Base-by-base conservation (phyloP, 2,888 invertebrate genomes). In the Nymphalis c-album region DNA sequence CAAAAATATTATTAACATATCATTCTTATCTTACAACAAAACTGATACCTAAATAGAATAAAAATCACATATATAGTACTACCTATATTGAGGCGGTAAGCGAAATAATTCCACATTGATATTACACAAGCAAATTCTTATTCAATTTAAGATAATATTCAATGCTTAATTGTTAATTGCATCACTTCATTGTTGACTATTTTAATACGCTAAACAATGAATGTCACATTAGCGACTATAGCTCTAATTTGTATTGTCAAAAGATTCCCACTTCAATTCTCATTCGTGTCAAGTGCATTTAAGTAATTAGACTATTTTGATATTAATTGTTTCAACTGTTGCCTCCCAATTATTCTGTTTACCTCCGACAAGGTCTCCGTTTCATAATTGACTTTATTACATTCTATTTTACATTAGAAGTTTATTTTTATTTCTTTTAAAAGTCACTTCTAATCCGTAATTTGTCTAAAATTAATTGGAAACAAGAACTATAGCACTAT, bases 201-300 rank as follows among this genome's bases (percentile, higher is more conserved):
- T 58, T 48, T 58, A 70, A 67, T 65, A 64, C 65, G 60, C 64
- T 50, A 65, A 70, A 70, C 60, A 60, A 63, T 64, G 60, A 67
- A 63, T 69, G 64, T 63, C 63, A 63, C 59, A 57, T 64, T 67
- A 51, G 50, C 45, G 64, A 53, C 53, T 64, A 53, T 35, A 35
- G 55, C 51, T 46, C 71, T 68, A 68, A 75, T 76, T 73, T 75
- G 78, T 79, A 88, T 87, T 88, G 89, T 88, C 81, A 74, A 78
- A 82, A 79, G 76, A 78, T 89, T 89, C 88, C 84, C 87, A 90
- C 85, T 85, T 80, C 76, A 80, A 88, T 85, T 71, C 68, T 57
- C 70, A 71, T 71, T 81, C 75, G 80, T 89, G 89, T 90, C 90
- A 90, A 90, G 90, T 89, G 85, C 88, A 82, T 72, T 74, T 67